Conservation (phyloP, 2,797 vertebrate genomes). For the Astyanax mexicanus region DNA sequence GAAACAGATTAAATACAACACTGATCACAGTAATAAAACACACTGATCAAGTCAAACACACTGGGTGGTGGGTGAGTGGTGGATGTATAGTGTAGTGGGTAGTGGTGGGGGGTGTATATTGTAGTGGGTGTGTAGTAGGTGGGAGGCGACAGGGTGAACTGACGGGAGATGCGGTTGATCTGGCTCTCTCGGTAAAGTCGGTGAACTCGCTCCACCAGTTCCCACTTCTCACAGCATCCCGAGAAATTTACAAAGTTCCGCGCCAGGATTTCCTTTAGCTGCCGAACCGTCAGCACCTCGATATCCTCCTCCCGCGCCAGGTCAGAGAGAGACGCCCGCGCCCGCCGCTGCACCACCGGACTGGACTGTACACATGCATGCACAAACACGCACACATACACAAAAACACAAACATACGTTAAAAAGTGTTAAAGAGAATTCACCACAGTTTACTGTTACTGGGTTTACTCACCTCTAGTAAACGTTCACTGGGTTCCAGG, state of each 20-base stretch:
- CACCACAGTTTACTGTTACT: background rate
- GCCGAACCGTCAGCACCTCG: conserved; percentile 91
- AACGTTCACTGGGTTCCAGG: conserved; percentile 73
- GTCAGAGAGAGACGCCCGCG: conserved; percentile 91
- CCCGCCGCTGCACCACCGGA: conserved; percentile 85
- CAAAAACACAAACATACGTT: no score
- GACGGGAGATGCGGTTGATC: conserved; percentile 91
- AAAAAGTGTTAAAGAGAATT: background rate
- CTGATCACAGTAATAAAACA: no score
- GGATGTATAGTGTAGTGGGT: no score
- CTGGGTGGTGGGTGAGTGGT: no score
- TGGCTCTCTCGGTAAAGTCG: conserved; percentile 92
- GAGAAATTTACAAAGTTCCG: conserved; percentile 98
- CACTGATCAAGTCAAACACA: no score
- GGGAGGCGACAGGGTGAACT: conserved; percentile 51
- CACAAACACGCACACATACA: background rate
- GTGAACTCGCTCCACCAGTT: conserved; percentile 95
- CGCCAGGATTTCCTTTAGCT: conserved; percentile 96
- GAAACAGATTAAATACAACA: no score
- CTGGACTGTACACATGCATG: conserved; percentile 76
- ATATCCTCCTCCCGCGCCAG: conserved; percentile 91
- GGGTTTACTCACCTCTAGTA: conserved; percentile 70
- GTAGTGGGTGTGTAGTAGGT: no score
- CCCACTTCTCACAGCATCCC: conserved; percentile 99
- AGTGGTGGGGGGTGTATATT: background rate